A percentile compares a stretch with the other conserved stretches of the same genome.
Evolutionary conservation across 2,113 vertebrate species (phyloP).

Genomic region (Calidris pugnax): DNA sequence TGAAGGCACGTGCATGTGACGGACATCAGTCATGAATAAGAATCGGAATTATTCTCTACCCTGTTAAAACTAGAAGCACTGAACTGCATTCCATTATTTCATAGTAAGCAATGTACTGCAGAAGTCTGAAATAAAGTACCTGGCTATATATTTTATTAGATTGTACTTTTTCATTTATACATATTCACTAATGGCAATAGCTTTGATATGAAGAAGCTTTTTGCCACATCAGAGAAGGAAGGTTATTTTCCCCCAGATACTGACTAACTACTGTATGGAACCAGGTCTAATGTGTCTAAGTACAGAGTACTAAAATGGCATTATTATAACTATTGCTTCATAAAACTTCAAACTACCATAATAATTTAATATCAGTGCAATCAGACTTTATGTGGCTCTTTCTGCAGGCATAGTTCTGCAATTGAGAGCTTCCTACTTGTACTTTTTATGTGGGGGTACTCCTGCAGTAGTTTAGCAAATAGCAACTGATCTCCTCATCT

Average conservation of each 20-base stretch:
- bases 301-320: background rate
- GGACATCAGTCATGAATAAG: background rate
- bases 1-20: background rate
- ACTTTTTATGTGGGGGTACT: slow-evolving; percentile 70
- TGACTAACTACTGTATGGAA: background rate
- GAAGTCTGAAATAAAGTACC: background rate
- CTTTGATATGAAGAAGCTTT: background rate
- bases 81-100: background rate
- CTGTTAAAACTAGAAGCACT: background rate
- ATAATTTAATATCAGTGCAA: slow-evolving; percentile 16
- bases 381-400: slow-evolving; percentile 16
- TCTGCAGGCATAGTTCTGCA: background rate
- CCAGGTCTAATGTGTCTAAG: background rate
- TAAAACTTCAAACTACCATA: slow-evolving; percentile 9
- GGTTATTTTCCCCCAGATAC: background rate
- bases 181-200: background rate
- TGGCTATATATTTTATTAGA: background rate
- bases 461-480: slow-evolving; percentile 79
- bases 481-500: slow-evolving; percentile 65
- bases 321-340: slow-evolving; percentile 1
- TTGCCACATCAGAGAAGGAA: background rate
- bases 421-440: background rate
- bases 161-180: slow-evolving; percentile 2
- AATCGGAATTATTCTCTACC: background rate
- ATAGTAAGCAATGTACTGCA: background rate